phyloP scores from a whole-genome alignment of 2,888 invertebrate species.

The Blastobasis lacticolella region DNA sequence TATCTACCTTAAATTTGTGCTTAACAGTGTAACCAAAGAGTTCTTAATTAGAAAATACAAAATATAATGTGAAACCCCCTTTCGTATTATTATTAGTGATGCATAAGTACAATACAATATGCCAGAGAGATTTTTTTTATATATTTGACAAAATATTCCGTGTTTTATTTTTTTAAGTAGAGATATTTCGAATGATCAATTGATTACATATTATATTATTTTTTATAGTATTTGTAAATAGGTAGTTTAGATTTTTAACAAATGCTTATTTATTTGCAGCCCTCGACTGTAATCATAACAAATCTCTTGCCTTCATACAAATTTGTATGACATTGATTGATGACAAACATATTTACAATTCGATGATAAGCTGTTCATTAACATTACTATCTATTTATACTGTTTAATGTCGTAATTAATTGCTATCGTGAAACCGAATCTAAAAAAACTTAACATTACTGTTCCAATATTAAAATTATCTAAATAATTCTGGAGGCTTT shows the following conservation, averaged over 20 bases:
- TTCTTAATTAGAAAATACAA: constrained; percentile 22
- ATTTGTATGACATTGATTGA: no score
- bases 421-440: no score
- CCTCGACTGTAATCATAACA: background rate
- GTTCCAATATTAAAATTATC: no score
- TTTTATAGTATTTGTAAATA: constrained; percentile 17
- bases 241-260: constrained; percentile 13
- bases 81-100: constrained; percentile 30
- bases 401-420: no score
- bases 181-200: constrained; percentile 23
- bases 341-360: no score
- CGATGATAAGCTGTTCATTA: no score
- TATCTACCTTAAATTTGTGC: no score
- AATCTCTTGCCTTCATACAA: no score
- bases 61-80: constrained; percentile 8
- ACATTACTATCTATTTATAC: no score
- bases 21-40: constrained; percentile 39
- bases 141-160: constrained; percentile 18
- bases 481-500: no score
- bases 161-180: constrained; percentile 35
- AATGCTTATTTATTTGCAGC: constrained; percentile 18
- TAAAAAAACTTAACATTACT: no score
- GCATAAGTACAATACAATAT: constrained; percentile 44
- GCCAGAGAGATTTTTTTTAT: constrained; percentile 36
- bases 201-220: constrained; percentile 14